Evolutionary conservation across 1,140 invertebrate genomes (phyloP), one percentile per base, ranked within the genome.

Genomic region (Penaeus indicus): DNA sequence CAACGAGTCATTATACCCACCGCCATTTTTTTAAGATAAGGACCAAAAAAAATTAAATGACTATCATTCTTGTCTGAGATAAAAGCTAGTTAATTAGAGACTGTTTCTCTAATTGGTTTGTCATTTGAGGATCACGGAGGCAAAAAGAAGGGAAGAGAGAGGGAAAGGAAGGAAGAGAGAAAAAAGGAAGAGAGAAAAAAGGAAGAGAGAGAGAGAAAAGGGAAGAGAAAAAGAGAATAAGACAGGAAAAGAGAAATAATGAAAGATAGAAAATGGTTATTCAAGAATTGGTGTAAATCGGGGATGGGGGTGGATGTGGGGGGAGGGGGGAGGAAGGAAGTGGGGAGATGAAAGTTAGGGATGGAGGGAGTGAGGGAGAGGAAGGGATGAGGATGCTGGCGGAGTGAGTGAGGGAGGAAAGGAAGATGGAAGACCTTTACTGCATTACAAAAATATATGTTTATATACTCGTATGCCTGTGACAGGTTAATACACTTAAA

Each of bases 101-200:
- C 47, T 47, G 47, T 47, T 47, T 3, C 47, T 47, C 7, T 47
- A 47, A 47, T 47, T 47, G 47, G 47, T 47, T 7, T 47, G 47
- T 47, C 47, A 47, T 13, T 10, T 10, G 47, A 47, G 47, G 47
- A 47, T 47, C 47, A 7, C 47, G 47, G 11, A 13, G 47, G 47
- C 47, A 2, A 11, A 69, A 69, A 25, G 11, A 69, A 78, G 54
- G 32, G 75, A 77, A 54, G 27, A 78, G 54, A 22, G 75, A 77
- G 47, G 27, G 72, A 62, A 60, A 78, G 54, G 25, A 72, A 61
- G 22, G 25, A 67, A 85, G 47, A 77, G 54, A 54, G 47, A 67
- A 32, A 54, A 47, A 16, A 42, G 42, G 54, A 32, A n/a, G 42
- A 38, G n/a, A 22, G 38, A 22, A 21, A 47, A 77, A 38, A 18